A percentile compares a stretch with the other conserved stretches of the same genome.
Conservation (phyloP, 2,797 vertebrate species). For the Oophaga sylvatica region DNA sequence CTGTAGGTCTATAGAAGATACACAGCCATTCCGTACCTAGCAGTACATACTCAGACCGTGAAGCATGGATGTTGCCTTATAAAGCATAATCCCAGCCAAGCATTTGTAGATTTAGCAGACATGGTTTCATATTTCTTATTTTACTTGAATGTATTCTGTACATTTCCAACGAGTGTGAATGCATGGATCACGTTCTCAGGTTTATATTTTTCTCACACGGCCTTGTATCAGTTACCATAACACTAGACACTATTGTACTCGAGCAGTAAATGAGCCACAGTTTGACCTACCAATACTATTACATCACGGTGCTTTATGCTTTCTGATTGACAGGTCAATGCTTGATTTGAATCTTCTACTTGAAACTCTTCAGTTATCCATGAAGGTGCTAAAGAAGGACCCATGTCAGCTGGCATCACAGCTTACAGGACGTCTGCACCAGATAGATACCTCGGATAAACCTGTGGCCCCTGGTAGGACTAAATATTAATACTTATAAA, state of each 20-base stretch:
- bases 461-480: conserved; percentile 73
- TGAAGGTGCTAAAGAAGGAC: conserved; percentile 68
- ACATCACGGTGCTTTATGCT: neutral
- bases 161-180: neutral
- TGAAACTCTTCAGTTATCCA: conserved; percentile 72
- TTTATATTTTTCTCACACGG: neutral
- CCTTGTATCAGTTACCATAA: neutral
- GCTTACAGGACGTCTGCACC: conserved; percentile 71
- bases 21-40: too few relatives aligned
- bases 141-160: neutral
- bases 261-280: neutral
- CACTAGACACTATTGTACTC: too few relatives aligned
- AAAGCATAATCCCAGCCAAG: too few relatives aligned
- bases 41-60: too few relatives aligned
- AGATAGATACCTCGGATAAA: conserved; percentile 69
- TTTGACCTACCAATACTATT: neutral
- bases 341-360: conserved; percentile 70
- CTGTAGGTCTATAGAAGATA: too few relatives aligned
- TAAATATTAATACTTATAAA: neutral
- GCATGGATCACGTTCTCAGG: neutral
- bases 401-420: conserved; percentile 77
- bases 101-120: neutral
- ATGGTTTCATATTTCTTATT: neutral
- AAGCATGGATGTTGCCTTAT: too few relatives aligned
- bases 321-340: conserved; percentile 65